These are phyloP conservation scores for Phrynocephalus guinanensis DNA, from an alignment of 2,797 vertebrate species.

Conservation along the genomic window DNA sequence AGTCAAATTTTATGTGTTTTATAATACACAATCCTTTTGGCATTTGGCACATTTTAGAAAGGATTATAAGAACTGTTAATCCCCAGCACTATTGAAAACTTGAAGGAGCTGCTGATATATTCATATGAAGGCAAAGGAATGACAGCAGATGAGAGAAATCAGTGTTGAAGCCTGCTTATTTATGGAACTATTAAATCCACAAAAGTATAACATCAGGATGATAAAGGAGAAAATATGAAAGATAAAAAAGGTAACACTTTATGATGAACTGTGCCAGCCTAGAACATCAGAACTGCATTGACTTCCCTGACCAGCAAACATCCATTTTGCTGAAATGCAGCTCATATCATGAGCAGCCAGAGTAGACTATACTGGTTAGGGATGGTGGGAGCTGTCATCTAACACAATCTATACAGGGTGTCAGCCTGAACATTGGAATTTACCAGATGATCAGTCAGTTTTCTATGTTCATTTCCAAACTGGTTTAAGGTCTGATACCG, in stretches of 20 bases:
- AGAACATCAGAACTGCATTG: not conserved
- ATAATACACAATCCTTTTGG: not conserved
- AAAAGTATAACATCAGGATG: not conserved
- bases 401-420: not conserved
- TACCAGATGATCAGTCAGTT: not conserved
- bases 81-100: not conserved
- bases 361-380: not conserved
- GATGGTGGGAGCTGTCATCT: not conserved
- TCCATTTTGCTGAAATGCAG: not conserved
- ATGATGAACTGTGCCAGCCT: not conserved
- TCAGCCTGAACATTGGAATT: not conserved
- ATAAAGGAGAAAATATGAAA: not conserved
- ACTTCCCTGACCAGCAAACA: not conserved
- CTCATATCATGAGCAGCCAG: not conserved
- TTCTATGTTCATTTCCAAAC: not conserved
- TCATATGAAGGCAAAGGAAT: fast-evolving
- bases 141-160: not conserved
- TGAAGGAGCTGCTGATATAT: not conserved
- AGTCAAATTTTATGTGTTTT: not conserved
- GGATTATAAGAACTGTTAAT: not conserved
- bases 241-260: not conserved
- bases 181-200: not conserved
- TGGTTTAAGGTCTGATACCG: not conserved
- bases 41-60: not conserved
- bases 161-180: not conserved